Evolutionary conservation across 2,113 vertebrate genomes (phyloP).

Genomic region (Genyomyrus donnyi): DNA sequence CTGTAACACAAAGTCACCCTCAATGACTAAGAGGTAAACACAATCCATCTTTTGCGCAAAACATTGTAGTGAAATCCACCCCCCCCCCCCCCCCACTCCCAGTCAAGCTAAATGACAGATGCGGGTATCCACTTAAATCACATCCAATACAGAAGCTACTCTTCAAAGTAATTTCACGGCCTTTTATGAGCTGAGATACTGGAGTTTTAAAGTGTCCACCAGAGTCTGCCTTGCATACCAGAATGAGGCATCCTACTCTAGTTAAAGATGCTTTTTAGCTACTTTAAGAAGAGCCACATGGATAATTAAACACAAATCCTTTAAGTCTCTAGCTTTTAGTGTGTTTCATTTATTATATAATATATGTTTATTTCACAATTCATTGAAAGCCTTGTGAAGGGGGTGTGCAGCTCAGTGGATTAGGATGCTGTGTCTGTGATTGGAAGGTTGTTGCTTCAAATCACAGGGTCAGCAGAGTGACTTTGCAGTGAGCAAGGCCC

Average conservation of each 20-base stretch:
- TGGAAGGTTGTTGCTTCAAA: background rate
- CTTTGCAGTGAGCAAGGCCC: background rate
- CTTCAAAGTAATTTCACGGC: background rate
- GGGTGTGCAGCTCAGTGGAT: background rate
- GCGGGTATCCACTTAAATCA: background rate
- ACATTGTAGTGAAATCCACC: background rate
- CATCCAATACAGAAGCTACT: background rate
- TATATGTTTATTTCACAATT: background rate
- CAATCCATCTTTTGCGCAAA: background rate
- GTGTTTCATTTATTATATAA: background rate
- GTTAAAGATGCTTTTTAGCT: slow-evolving; percentile 48
- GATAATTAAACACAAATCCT: background rate
- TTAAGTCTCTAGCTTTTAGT: background rate
- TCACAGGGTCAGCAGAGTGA: background rate
- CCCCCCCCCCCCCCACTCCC: background rate
- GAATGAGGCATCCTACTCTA: background rate
- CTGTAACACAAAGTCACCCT: background rate
- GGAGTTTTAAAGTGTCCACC: background rate
- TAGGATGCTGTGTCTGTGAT: background rate
- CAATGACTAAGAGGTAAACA: background rate
- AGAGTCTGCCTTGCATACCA: background rate
- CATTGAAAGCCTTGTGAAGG: background rate
- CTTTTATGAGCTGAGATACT: background rate
- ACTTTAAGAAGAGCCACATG: slow-evolving; percentile 50
- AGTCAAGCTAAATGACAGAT: background rate